Evolutionary conservation across 2,888 invertebrate genomes (phyloP), one percentile per base, ranked within the genome.

Genomic region (Ochropacha duplaris): DNA sequence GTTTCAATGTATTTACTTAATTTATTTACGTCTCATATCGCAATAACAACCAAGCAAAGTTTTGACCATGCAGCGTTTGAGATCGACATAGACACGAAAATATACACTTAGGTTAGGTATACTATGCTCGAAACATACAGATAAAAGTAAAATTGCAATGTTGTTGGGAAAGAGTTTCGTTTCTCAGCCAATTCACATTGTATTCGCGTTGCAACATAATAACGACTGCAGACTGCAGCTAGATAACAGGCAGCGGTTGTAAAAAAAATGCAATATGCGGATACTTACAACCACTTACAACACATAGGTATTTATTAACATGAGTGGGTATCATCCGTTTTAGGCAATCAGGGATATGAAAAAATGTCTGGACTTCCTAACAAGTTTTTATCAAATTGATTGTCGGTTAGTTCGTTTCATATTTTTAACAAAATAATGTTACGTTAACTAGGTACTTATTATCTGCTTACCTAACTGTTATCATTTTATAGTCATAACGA

Each of bases 121-220:
- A 8, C 4, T n/a, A n/a, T n/a, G 26, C 50, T 26, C 16, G 31
- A 51, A 26, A 26, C 16, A 28, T 51, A 28, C 6, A 28, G 12
- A 11, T 31, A 52, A 61, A 68, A 71, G 72, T 71, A 79, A 69
- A 65, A 69, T 71, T 71, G 73, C 70, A 71, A 76, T 72, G 72
- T 73, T 70, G 76, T 81, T 82, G 71, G 68, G 79, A 80, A 84
- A 86, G 74, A 72, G 72, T 79, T 74, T 74, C 71, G 72, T 81
- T 85, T 81, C 81, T 76, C 75, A 74, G 72, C 26, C 50, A 50
- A 50, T 50, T 22, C 22, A n/a, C 22, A 50, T 50, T 22, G 50
- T 50, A 50, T n/a, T 26, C n/a, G 50, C 28, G 50, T 28, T 28
- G 28, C 44, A 44, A 44, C 19, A 8, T 19, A 19, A 44, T 1